Conservation (phyloP, 53 echinoderm and acorn worm genomes). For the Luidia sarsii region DNA sequence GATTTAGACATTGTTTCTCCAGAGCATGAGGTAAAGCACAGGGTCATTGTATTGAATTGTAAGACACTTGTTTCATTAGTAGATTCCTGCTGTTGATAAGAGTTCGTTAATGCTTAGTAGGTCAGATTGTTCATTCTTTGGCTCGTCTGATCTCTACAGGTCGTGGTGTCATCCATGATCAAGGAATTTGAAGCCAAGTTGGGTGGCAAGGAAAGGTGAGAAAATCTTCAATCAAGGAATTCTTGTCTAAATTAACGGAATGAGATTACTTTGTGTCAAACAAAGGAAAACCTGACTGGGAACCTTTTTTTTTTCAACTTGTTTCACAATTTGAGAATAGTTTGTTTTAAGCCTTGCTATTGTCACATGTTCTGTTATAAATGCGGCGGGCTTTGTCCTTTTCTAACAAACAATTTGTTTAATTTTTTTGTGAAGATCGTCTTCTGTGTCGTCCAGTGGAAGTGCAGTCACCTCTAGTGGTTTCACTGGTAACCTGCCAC, state of each 20-base stretch:
- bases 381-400: neutral
- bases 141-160: constrained; percentile 58
- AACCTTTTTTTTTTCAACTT: neutral
- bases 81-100: too few species aligned
- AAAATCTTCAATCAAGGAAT: too few species aligned
- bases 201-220: constrained; percentile 93
- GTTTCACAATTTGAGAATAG: too few species aligned
- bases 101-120: too few species aligned
- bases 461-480: constrained; percentile 58
- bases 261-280: too few species aligned
- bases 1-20: constrained; percentile 87
- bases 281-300: too few species aligned
- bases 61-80: too few species aligned
- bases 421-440: too few species aligned
- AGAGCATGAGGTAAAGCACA: constrained; percentile 85
- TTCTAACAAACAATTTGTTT: neutral
- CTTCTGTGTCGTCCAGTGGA: constrained; percentile 58
- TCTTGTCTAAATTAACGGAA: too few species aligned
- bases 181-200: constrained; percentile 94
- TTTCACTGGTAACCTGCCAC: constrained; percentile 20
- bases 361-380: neutral
- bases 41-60: neutral
- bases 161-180: constrained; percentile 96
- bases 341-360: too few species aligned
- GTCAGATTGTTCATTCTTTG: neutral